phyloP scores from a whole-genome alignment of 2,113 vertebrate genomes.

The Lycocorax pyrrhopterus region DNA sequence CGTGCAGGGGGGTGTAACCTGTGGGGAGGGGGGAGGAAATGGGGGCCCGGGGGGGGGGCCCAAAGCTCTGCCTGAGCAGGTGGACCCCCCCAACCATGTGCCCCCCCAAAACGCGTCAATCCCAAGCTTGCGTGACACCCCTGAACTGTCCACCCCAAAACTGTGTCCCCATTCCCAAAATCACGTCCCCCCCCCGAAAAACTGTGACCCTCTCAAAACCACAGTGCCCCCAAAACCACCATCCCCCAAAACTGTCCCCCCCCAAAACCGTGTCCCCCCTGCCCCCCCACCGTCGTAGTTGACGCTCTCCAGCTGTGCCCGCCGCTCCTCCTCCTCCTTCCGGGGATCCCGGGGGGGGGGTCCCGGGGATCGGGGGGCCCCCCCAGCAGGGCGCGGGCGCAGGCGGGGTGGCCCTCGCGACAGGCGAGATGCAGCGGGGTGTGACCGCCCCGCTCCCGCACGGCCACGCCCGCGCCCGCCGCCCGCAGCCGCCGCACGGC shows the following conservation, averaged over 20 bases:
- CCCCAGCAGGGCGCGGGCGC: background rate
- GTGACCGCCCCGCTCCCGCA: conserved; percentile 74
- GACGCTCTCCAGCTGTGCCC: conserved; percentile 63
- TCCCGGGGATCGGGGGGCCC: background rate
- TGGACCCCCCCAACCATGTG: background rate
- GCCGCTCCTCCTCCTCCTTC: background rate
- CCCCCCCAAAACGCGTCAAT: background rate
- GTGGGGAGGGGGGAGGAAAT: background rate
- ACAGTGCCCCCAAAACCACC: background rate
- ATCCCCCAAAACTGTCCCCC: background rate
- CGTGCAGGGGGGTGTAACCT: conserved; percentile 62
- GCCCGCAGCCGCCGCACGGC: conserved; percentile 62
- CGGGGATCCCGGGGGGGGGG: too few relatives aligned
- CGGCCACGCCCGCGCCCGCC: conserved; percentile 53
- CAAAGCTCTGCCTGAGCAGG: background rate
- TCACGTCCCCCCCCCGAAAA: too few relatives aligned
- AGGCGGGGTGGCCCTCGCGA: conserved; percentile 51
- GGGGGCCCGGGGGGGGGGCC: background rate
- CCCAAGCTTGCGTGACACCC: background rate
- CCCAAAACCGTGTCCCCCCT: too few relatives aligned
- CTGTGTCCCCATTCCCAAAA: background rate
- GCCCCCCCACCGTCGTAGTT: conserved; percentile 69
- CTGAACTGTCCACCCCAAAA: too few relatives aligned
- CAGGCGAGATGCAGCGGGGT: conserved; percentile 77
- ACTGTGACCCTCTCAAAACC: background rate